A percentile compares a stretch with the other conserved stretches of the same genome.
These are phyloP conservation scores for Ormia ochracea DNA, from an alignment of 2,888 invertebrate species.

Conservation along the genomic window DNA sequence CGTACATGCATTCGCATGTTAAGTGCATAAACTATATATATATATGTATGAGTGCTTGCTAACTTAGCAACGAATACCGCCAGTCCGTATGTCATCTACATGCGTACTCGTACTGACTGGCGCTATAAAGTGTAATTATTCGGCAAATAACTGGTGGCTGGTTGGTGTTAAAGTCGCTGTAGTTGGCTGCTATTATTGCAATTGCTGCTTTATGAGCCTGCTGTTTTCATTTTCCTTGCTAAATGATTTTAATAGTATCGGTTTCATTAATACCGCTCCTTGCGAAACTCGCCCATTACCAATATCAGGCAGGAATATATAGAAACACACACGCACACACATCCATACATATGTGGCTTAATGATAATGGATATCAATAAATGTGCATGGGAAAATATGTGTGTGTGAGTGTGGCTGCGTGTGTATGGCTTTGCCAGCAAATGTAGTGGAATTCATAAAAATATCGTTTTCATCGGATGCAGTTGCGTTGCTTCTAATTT, in stretches of 20 bases:
- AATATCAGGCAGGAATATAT: too few relatives aligned
- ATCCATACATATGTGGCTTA: background rate
- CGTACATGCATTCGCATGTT: background rate
- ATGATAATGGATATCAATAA: background rate
- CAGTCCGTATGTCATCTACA: too few relatives aligned
- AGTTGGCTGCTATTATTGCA: background rate
- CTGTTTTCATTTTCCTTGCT: background rate
- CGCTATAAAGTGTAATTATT: conserved; percentile 50
- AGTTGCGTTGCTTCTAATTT: background rate
- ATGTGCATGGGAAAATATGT: too few relatives aligned
- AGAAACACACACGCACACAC: background rate
- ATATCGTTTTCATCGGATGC: background rate
- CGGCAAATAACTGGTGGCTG: conserved; percentile 44
- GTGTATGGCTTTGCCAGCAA: background rate
- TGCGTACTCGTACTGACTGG: background rate
- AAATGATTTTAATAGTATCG: conserved; percentile 19
- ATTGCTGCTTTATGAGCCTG: conserved; percentile 6
- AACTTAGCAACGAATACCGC: too few relatives aligned
- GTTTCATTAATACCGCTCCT: conserved; percentile 18
- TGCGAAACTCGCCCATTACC: background rate
- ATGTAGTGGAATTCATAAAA: background rate
- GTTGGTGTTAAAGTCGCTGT: conserved; percentile 19
- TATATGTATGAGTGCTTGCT: background rate
- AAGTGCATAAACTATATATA: background rate
- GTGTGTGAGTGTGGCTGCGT: background rate